A percentile compares a stretch with the other conserved stretches of the same genome.
Evolutionary conservation across 2,797 vertebrate species (phyloP).

Genomic region (Sarcoramphus papa): DNA sequence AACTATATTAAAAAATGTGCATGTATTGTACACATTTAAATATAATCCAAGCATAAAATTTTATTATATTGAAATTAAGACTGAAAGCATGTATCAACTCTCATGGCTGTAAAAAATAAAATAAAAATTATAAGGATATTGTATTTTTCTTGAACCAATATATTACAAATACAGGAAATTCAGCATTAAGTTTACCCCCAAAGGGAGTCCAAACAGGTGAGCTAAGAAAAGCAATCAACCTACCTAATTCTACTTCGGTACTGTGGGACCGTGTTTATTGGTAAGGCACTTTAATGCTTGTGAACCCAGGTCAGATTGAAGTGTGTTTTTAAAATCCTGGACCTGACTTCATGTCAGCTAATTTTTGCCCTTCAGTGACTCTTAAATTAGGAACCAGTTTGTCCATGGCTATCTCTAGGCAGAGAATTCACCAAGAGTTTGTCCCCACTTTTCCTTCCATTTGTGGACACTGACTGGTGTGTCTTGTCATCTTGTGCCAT

Average conservation of each 20-base stretch:
- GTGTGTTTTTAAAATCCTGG: not conserved
- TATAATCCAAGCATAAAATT: not conserved
- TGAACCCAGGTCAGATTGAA: not conserved
- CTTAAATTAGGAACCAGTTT: not conserved
- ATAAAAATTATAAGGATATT: not conserved
- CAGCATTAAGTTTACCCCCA: not conserved
- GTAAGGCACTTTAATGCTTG: not conserved
- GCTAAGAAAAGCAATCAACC: not conserved
- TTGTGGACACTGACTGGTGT: not conserved
- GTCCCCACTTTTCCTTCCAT: not conserved
- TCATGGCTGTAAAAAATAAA: not conserved
- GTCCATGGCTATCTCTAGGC: not conserved
- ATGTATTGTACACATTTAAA: not conserved
- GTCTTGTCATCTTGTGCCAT: not conserved
- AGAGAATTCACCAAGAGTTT: not conserved
- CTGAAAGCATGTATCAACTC: rapidly evolving
- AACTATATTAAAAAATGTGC: not conserved
- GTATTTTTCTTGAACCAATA: not conserved
- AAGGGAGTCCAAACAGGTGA: not conserved
- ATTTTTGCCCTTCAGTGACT: not conserved
- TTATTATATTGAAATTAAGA: not conserved
- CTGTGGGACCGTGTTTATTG: not conserved
- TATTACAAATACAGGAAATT: not conserved
- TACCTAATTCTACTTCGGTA: not conserved
- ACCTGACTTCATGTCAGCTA: not conserved